A percentile compares a stretch with the other conserved stretches of the same genome.
phyloP scores from a whole-genome alignment of 2,888 invertebrate species.

The Apodemia mormo region DNA sequence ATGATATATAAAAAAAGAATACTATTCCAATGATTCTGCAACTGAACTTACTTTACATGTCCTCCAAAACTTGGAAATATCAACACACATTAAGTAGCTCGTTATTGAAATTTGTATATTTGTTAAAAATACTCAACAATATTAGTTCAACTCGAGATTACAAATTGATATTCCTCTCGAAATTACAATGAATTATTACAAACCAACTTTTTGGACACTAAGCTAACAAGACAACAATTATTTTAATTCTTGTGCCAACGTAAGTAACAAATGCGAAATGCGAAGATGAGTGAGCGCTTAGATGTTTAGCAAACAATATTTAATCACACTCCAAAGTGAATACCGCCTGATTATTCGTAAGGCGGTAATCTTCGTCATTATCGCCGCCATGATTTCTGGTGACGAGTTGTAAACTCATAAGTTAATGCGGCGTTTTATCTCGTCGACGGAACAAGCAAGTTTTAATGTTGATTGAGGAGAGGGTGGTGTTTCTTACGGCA shows the following conservation, averaged over 20 bases:
- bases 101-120: too few species aligned
- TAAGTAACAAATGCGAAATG: not conserved
- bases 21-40: too few species aligned
- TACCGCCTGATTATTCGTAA: slow-evolving; percentile 22
- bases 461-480: slow-evolving; percentile 60
- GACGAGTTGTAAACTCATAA: slow-evolving; percentile 60
- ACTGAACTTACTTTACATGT: too few species aligned
- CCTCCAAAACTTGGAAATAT: too few species aligned
- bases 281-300: not conserved
- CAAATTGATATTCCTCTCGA: too few species aligned
- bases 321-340: slow-evolving; percentile 15
- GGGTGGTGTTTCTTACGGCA: slow-evolving; percentile 29
- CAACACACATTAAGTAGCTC: too few species aligned
- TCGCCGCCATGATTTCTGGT: slow-evolving; percentile 25
- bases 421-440: slow-evolving; percentile 58
- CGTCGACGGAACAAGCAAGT: slow-evolving; percentile 53
- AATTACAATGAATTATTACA: too few species aligned
- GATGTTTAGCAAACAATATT: not conserved
- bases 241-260: not conserved
- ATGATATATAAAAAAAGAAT: too few species aligned
- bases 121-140: too few species aligned
- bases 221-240: not conserved
- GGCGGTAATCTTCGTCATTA: slow-evolving; percentile 25
- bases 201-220: too few species aligned
- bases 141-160: too few species aligned